Percentiles rank a stretch among this genome's conserved stretches.
Conservation (phyloP, 2,888 invertebrate species). For the Allolobophora icterica region DNA sequence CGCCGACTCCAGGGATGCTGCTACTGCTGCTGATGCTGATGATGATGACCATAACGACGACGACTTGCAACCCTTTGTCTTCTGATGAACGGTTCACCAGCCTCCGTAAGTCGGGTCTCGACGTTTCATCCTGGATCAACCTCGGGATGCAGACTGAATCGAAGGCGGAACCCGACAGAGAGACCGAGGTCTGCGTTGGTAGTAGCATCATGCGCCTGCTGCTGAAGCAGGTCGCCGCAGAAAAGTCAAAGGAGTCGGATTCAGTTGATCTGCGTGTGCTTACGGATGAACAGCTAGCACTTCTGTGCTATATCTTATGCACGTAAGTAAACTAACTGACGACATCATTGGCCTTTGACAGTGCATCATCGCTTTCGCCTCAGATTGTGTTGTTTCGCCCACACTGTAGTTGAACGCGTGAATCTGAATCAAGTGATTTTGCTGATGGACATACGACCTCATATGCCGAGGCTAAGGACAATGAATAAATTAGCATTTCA, state of each 20-base stretch:
- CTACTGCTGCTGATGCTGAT: not conserved
- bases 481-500: too few relatives aligned
- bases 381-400: not conserved
- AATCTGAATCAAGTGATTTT: too few relatives aligned
- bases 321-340: not conserved
- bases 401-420: too few relatives aligned
- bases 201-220: not conserved
- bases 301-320: not conserved
- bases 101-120: not conserved
- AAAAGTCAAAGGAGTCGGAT: not conserved
- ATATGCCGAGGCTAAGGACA: too few relatives aligned
- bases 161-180: not conserved
- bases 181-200: not conserved
- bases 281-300: not conserved
- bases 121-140: not conserved
- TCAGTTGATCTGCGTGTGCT: not conserved
- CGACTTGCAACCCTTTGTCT: not conserved
- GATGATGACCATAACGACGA: not conserved
- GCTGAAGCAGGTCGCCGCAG: not conserved
- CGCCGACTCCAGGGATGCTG: not conserved
- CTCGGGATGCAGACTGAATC: not conserved
- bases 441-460: too few relatives aligned
- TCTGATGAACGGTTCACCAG: not conserved
- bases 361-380: too few relatives aligned
- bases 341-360: too few relatives aligned